Conservation (phyloP, 2,888 invertebrate species). For the Crematogaster levior region DNA sequence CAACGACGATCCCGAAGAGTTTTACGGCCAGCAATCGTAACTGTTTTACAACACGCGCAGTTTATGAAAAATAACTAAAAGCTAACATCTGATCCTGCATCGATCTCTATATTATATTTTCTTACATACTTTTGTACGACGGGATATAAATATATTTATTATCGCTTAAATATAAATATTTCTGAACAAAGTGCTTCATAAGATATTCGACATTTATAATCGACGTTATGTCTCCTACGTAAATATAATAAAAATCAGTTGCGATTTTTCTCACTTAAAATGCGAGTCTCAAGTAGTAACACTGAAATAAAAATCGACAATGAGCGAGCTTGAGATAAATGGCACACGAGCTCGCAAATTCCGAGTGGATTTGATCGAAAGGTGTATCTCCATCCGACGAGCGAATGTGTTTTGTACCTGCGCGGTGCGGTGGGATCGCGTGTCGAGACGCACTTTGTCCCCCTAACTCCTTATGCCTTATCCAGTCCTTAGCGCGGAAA, state of each 20-base stretch:
- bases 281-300: constrained; percentile 5
- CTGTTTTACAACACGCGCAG: constrained; percentile 9
- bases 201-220: not conserved
- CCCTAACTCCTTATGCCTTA: constrained; percentile 80
- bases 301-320: constrained; percentile 4
- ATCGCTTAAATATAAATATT: not conserved
- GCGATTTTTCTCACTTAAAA: not conserved
- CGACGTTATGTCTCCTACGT: no score
- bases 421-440: constrained; percentile 77
- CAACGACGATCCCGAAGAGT: constrained; percentile 1
- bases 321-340: not conserved
- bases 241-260: not conserved
- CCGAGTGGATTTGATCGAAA: constrained; percentile 56
- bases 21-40: constrained; percentile 33
- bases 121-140: not conserved
- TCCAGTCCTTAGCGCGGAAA: constrained; percentile 82
- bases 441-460: constrained; percentile 83
- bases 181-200: not conserved
- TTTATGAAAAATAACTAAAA: constrained; percentile 18
- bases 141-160: constrained; percentile 13
- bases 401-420: constrained; percentile 60
- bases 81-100: not conserved
- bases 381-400: constrained; percentile 43
- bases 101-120: constrained; percentile 1
- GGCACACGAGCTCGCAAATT: constrained; percentile 22